Conservation (phyloP, 2,888 invertebrate genomes). For the Anagyrus pseudococci region DNA sequence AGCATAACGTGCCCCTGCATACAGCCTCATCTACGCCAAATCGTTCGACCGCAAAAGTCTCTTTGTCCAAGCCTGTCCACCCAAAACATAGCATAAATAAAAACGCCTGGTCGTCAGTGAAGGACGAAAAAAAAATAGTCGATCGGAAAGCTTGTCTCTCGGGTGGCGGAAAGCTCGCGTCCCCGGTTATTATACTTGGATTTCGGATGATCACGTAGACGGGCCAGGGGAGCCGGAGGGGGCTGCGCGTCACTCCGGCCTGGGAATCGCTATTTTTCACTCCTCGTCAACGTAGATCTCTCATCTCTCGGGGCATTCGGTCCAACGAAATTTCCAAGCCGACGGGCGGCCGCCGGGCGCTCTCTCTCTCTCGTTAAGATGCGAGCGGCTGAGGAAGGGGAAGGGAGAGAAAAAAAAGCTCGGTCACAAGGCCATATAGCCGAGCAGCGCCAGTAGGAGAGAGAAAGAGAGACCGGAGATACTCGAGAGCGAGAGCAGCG, state of each 20-base stretch:
- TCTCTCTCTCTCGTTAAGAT: background rate
- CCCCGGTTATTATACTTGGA: background rate
- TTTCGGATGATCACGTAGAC: background rate
- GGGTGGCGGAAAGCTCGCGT: background rate
- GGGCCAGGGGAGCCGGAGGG: background rate
- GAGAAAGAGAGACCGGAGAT: background rate
- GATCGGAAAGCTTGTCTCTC: background rate
- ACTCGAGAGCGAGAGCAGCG: background rate
- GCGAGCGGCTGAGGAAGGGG: background rate
- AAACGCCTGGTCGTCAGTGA: too few relatives aligned
- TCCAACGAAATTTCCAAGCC: background rate
- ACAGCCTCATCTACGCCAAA: too few relatives aligned
- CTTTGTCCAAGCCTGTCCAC: too few relatives aligned
- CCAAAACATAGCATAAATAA: too few relatives aligned
- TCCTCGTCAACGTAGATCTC: background rate
- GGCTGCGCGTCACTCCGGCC: background rate
- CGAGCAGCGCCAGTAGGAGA: background rate
- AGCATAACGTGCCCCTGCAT: too few relatives aligned
- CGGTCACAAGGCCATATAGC: background rate
- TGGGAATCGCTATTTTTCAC: background rate
- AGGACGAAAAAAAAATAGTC: too few relatives aligned
- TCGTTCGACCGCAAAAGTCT: too few relatives aligned
- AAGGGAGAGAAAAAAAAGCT: background rate
- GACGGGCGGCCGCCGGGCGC: background rate
- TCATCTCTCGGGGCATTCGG: too few relatives aligned